Evolutionary conservation across 2,888 invertebrate species (phyloP), one percentile per base, ranked within the genome.

Genomic region (Aporophyla lueneburgensis): DNA sequence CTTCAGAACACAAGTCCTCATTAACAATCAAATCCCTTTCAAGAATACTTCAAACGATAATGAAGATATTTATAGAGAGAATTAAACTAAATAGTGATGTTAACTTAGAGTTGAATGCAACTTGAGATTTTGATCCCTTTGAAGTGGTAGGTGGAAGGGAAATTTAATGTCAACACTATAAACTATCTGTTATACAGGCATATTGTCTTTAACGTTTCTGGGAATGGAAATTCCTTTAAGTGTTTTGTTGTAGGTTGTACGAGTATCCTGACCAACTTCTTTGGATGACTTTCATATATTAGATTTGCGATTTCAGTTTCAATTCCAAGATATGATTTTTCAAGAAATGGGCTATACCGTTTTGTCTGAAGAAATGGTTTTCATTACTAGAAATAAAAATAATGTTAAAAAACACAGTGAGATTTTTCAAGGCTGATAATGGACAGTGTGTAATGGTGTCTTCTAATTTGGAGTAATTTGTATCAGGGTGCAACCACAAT

Each of bases 1-100:
- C 24, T 73, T 56, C 21, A 21, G 24, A 73, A 58, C 21, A 16
- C n/a, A 73, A 73, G 7, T 12, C 10, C 40, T 40, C 74, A 58
- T 73, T 73, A 73, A 49, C 24, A 73, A 49, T 73, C 5, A 58
- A 73, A 24, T 49, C 49, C 49, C 24, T 58, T 21, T 40, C 33
- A 21, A 73, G 10, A 49, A 73, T 61, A 74, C 59, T 74, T 74
- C 43, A 74, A 74, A 74, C 51, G 51, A 16, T 43, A 27, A 27
- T 43, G 43, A 51, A 40, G 49, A 16, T 51, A 19, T 24, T 24
- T 46, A 65, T 10, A 5, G 40, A 21, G 16, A 7, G 12, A 72
- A 59, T 27, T 73, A 51, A 51, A 73, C 16, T 51, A 21, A 59
- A 56, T 46, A 10, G 9, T 16, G 33, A 16, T 56, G 33, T 49